Base-by-base conservation (phyloP, 2,888 invertebrate species). In the Ashinkailepas kermadecensis region DNA sequence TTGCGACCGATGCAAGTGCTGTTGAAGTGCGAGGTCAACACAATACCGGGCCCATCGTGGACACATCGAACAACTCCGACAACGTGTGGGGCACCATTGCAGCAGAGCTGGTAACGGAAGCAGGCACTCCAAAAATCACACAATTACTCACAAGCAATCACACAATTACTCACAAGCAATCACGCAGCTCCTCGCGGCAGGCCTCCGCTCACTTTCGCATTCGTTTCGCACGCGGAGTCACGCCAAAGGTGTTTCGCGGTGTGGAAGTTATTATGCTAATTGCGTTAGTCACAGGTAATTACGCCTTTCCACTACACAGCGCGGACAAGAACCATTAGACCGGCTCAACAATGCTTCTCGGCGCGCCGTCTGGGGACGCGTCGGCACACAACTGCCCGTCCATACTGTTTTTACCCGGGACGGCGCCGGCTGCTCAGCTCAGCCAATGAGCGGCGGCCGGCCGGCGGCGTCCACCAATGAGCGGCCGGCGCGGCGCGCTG, bases 261-360 rank as follows among this genome's bases (percentile, higher is more conserved):
- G 74, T 56, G 74, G 74, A 74, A 74, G 56, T 74, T 23, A 74
- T 74, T 74, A 74, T 74, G 74, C 74, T 74, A 74, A 74, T 74
- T 74, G 74, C 21, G 74, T 74, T 74, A 74, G 74, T 74, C 56
- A 74, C 74, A 74, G 74, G 74, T 74, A 56, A 74, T 74, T 74
- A 74, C 74, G 74, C 54, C 74, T 21, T 74, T 74, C 74, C 74
- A 74, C 74, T 74, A 74, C 74, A 74, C 74, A 21, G 74, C 56
- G 18, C 21, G 74, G 74, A 74, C 74, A 74, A 74, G 74, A 74
- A 74, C 74, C 74, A 74, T 74, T 74, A 74, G 39, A 21, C 9
- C 56, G 21, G 54, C 18, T 13, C 74, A 54, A 74, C 74, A 74
- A 74, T 74, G 56, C 74, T 12, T 1, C 3, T 18, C 54, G 18